Conservation (phyloP, 2,888 invertebrate species). For the Pachycephus smyrnensis region DNA sequence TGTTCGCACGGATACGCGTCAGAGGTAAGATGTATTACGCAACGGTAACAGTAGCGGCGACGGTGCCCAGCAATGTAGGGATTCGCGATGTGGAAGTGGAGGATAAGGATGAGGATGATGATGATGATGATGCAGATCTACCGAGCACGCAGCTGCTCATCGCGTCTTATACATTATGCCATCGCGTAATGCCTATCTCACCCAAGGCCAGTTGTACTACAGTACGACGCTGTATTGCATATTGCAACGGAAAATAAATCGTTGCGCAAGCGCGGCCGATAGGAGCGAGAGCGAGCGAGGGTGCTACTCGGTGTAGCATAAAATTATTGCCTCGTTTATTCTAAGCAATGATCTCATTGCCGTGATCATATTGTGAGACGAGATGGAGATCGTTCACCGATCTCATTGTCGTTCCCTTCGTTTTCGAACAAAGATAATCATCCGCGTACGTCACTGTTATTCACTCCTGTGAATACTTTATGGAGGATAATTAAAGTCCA, state of each 20-base stretch:
- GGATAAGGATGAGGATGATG: conserved; percentile 34
- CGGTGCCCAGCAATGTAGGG: background rate
- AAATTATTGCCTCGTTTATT: conserved; percentile 65
- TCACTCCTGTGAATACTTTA: background rate
- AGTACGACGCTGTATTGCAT: conserved; percentile 43
- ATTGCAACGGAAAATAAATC: conserved; percentile 61
- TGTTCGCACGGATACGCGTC: background rate
- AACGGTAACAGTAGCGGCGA: conserved; percentile 31
- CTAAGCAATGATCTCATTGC: conserved; percentile 65
- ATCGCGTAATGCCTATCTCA: conserved; percentile 60
- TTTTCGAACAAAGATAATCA: background rate
- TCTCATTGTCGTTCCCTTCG: background rate
- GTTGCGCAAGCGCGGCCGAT: conserved; percentile 56
- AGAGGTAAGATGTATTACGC: conserved; percentile 1
- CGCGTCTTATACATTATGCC: conserved; percentile 56
- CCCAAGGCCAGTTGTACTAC: conserved; percentile 65
- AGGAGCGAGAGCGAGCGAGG: conserved; percentile 46
- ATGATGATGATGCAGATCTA: conserved; percentile 47
- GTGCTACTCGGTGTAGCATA: conserved; percentile 54
- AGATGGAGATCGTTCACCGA: conserved; percentile 6
- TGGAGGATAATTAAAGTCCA: background rate
- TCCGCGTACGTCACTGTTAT: background rate
- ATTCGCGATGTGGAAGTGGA: conserved; percentile 13
- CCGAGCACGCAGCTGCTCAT: conserved; percentile 43
- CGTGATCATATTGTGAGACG: conserved; percentile 19